Base-by-base conservation (phyloP, 2,797 vertebrate genomes). In the Alca torda region DNA sequence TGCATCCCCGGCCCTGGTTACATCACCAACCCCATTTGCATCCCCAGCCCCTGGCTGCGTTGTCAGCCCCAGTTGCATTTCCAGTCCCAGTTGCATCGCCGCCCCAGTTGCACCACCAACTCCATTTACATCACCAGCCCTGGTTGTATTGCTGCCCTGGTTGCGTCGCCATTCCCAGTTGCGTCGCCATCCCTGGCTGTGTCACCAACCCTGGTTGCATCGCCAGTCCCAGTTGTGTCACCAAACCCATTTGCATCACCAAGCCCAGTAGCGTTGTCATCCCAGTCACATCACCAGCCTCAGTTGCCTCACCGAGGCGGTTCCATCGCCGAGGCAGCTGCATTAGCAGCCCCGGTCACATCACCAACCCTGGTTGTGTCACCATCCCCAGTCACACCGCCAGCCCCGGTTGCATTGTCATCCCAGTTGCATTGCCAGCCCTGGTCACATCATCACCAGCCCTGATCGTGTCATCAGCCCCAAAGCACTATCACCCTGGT, bases 1-100 rank as follows among this genome's bases (percentile, higher is more conserved):
- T 57, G 13, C 1, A 11, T 30, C 2, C 5, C 46, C 35, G 6
- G 3, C 4, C 39, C 39, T 8, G 3, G 41, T 7, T n/a, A 20
- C 13, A 20, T n/a, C 23, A 15, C 43, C 23, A 17, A 16, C 15
- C 45, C 33, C 16, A n/a, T 23, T n/a, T 13, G 8, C 14, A 16
- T 46, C 31, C 4, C 51, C 50, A 25, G 16, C 10, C 5, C 39
- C 13, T 2, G 10, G 57, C 24, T 16, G 23, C 15, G 6, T 15
- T 6, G 9, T 26, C 53, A 31, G 8, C 25, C 54, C 21, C 21
- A 13, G 20, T 25, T 26, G n/a, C 24, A 8, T 61, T 17, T 5
- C 35, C 16, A 18, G 11, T 18, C 35, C 35, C 57, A 60, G n/a
- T 28, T 54, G 53, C 15, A 25, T 26, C 14, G 9, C 50, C 3